Conservation (phyloP, 2,797 vertebrate species). For the Epinephelus malabaricus region DNA sequence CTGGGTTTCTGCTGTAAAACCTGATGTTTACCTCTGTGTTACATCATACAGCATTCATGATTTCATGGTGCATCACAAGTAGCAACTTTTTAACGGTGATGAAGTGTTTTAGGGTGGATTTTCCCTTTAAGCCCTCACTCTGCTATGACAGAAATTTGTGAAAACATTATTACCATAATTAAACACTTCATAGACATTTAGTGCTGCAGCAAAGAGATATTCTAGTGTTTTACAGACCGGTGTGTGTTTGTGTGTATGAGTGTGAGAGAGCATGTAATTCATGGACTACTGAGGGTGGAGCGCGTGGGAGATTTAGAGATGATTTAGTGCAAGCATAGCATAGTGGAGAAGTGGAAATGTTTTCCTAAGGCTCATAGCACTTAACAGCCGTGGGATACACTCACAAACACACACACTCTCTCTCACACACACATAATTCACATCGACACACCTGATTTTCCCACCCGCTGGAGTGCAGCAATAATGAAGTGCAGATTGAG, state of each 20-base stretch:
- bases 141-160: constrained; percentile 11
- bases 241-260: constrained; percentile 5
- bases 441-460: constrained; percentile 62
- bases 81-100: not conserved
- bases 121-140: not conserved
- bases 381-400: constrained; percentile 54
- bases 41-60: not conserved
- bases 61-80: not conserved
- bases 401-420: constrained; percentile 26
- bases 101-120: constrained; percentile 13
- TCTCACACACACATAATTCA: constrained; percentile 39
- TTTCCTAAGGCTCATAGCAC: constrained; percentile 68
- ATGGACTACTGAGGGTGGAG: constrained; percentile 42
- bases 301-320: constrained; percentile 57
- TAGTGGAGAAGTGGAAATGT: constrained; percentile 69
- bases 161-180: constrained; percentile 43
- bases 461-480: constrained; percentile 45
- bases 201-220: constrained; percentile 32
- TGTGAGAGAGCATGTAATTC: constrained; percentile 39
- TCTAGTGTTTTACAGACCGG: not conserved
- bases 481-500: constrained; percentile 69
- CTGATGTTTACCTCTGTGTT: constrained; percentile 5
- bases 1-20: not conserved
- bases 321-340: constrained; percentile 67
- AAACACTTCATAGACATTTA: constrained; percentile 39